phyloP scores from a whole-genome alignment of 2,113 vertebrate species.

The Psilopsiagon aurifrons region DNA sequence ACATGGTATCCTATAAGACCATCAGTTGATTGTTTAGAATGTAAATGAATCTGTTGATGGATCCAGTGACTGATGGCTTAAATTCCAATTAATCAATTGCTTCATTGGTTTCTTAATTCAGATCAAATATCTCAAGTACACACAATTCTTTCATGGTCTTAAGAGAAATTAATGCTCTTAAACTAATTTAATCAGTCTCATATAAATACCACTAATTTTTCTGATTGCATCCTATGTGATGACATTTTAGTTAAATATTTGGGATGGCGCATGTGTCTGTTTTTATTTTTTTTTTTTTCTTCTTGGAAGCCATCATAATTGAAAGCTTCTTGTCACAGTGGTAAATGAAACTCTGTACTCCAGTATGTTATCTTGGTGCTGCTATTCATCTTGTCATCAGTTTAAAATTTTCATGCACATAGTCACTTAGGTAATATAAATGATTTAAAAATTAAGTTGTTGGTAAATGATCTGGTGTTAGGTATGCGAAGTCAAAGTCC shows the following conservation, averaged over 20 bases:
- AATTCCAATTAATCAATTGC: conserved; percentile 99
- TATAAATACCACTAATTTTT: conserved; percentile 84
- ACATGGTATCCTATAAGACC: conserved; percentile 84
- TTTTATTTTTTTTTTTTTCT: neutral
- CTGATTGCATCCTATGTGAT: conserved; percentile 69
- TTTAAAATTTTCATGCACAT: conserved; percentile 67
- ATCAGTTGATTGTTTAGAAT: conserved; percentile 96
- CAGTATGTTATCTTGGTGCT: neutral
- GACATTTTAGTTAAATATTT: conserved; percentile 78
- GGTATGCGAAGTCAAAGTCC: conserved; percentile 15
- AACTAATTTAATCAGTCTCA: conserved; percentile 91
- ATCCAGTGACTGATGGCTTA: conserved; percentile 95
- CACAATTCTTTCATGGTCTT: conserved; percentile 85
- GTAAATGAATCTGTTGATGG: conserved; percentile 94
- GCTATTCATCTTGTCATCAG: conserved; percentile 50
- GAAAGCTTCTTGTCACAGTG: conserved; percentile 22
- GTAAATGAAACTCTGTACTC: conserved; percentile 38
- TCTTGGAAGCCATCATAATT: neutral
- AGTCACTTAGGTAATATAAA: conserved; percentile 68
- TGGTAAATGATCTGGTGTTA: conserved; percentile 44
- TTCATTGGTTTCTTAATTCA: conserved; percentile 97
- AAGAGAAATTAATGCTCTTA: conserved; percentile 91
- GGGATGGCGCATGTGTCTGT: conserved; percentile 7
- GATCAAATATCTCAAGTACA: conserved; percentile 95
- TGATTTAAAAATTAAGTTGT: conserved; percentile 75